Percentiles rank a stretch among this genome's conserved stretches.
Evolutionary conservation across 1,140 invertebrate genomes (phyloP).

Genomic region (Tetramorium alpestre): DNA sequence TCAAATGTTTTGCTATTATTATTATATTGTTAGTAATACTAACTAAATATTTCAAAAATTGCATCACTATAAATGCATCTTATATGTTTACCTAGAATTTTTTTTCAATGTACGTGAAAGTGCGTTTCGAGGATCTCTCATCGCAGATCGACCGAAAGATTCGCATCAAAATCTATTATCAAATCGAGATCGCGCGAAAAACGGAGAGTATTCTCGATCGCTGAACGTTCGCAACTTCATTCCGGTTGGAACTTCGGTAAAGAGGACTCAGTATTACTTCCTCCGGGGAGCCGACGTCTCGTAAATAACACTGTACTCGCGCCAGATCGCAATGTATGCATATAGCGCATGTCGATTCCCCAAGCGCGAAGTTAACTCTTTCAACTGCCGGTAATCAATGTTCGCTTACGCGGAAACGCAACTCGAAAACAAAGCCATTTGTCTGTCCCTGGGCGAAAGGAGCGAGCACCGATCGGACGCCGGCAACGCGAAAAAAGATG

Average conservation of each 20-base stretch:
- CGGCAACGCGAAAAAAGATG: conserved; percentile 52
- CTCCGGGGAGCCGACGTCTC: background rate
- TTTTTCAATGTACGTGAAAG: background rate
- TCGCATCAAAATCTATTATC: background rate
- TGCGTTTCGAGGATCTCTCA: background rate
- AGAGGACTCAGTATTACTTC: background rate
- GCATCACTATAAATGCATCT: too few relatives aligned
- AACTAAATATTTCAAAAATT: too few relatives aligned
- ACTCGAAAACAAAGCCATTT: conserved; percentile 69
- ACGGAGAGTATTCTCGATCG: background rate
- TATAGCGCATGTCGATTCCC: background rate
- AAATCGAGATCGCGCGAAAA: background rate
- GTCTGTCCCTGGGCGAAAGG: conserved; percentile 29
- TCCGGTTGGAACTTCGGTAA: background rate
- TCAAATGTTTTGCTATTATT: too few relatives aligned
- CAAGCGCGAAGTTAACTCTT: conserved; percentile 6
- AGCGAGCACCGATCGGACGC: background rate
- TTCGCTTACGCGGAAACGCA: conserved; percentile 23
- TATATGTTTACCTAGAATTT: too few relatives aligned
- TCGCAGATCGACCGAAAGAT: background rate
- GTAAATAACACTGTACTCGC: conserved; percentile 37
- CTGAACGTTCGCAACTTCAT: background rate
- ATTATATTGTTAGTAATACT: too few relatives aligned
- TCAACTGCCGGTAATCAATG: conserved; percentile 63
- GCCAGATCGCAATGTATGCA: background rate